Evolutionary conservation across 2,797 vertebrate species (phyloP), one percentile per base, ranked within the genome.

Genomic region (Pampus argenteus): DNA sequence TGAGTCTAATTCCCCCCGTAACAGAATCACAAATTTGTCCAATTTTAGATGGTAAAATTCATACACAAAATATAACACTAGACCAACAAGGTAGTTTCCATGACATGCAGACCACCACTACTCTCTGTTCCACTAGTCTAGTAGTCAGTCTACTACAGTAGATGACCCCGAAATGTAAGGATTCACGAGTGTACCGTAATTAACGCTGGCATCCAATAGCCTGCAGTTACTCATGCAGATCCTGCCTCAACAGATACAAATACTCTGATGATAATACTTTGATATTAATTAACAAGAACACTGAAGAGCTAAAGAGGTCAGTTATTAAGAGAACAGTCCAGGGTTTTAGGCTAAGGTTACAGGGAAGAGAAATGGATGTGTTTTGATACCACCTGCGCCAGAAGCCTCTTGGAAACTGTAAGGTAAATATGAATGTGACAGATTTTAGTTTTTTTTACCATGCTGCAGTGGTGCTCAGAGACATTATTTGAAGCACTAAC

Each of bases 171-270:
- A 78, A 71, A 64, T 5, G 17, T 18, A 29, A 31, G 2, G 4
- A 36, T 71, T 66, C n/a, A 55, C 29, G 34, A 8, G 18, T 36
- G 20, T 38, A 74, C 81, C 64, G 67, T 76, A 49, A 83, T 74
- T 51, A n/a, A n/a, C n/a, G n/a, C 26, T 61, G 49, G 72, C 59
- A 57, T 34, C 28, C 0, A 0, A 72, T 25, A 15, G 31, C 48
- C 65, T 44, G 66, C 49, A 44, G 56, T 49, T 26, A 28, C 29
- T 76, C 13, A 56, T 62, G 51, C 38, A 40, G 17, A 45, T 38
- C 29, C 51, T 14, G 18, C 47, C 49, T 65, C 4, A 15, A 5
- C 44, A 61, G 22, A 78, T 66, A 60, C 20, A 63, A 52, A 65
- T 51, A 25, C n/a, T n/a, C n/a, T n/a, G n/a, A n/a, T n/a, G n/a